Evolutionary conservation across 37 sponge, comb jelly and placozoan genomes (phyloP), one percentile per base, ranked within the genome.

Genomic region (Cliona cf. orientalis): DNA sequence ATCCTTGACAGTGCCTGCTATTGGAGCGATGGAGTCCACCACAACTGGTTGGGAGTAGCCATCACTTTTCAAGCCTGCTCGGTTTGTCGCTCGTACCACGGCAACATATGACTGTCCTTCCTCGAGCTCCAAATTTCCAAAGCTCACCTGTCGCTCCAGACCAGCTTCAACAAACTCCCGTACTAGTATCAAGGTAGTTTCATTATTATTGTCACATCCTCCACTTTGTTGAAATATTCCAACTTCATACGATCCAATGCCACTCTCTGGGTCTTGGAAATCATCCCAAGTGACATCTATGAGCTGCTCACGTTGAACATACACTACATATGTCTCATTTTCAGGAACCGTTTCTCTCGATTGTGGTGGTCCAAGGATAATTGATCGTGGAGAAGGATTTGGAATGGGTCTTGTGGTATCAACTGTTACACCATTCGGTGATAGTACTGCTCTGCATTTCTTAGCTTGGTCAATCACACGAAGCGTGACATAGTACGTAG

Each of bases 401-500:
- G 43, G 14, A 21, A 42, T 71, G 38, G 97, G 97, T 43, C 86
- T 68, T 17, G 93, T 87, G 31, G 66, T 59, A 65, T 96, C 97
- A 35, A 96, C 65, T 11, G 79, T 80, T 9, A 84, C 46, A 1
- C 58, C 74, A 3, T 59, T 5, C 21, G 80, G 43, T 1, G 78
- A 73, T 29, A 17, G 35, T 0, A 74, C 58, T 9, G 89, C 56
- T 0, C 84, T 26, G 74, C 97, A 96, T 36, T 90, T 83, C 17
- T 74, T 60, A 0, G 93, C 88, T 53, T 91, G 69, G 61, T 96
- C 97, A 1, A 92, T 39, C 17, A 81, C 93, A 77, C 97, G 65
- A 40, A 96, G 42, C 46, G 83, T 69, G 29, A 90, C 81, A 58
- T 83, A 96, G 75, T 96, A 96, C 0, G 84, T 69, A 0, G 65